Evolutionary conservation across 1,140 invertebrate species (phyloP), one percentile per base, ranked within the genome.

Genomic region (Diachasmimorpha longicaudata): DNA sequence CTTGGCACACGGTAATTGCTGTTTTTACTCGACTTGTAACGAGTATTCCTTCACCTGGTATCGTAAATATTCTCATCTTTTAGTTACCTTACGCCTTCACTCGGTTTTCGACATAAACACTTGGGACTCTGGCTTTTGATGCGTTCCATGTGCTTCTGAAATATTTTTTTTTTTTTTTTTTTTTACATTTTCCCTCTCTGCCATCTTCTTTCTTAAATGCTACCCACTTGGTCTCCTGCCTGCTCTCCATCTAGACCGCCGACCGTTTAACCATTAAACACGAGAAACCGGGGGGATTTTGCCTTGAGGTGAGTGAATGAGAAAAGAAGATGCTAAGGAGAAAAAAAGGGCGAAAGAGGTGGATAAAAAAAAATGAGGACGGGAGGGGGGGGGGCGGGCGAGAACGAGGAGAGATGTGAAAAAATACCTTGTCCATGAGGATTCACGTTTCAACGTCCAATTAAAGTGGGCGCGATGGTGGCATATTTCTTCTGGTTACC

Each of bases 1-100:
- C 72, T 42, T 66, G 48, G 39, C 23, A 63, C 23, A 71, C 36
- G 66, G 72, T 77, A 79, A 79, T 79, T 79, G 75, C 52, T 68
- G 72, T 79, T 79, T 55, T 79, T 77, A 79, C 72, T 63, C 70
- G 76, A 75, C 63, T 73, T 74, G 71, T 75, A 76, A 79, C 69
- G 74, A 76, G 69, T 78, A 69, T 75, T 70, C 72, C 70, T 79
- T 79, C 78, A 74, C 78, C 75, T 79, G 72, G 69, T 58, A 75
- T 74, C 68, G 74, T 70, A 70, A 76, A 71, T 19, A 42, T 73
- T 13, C 72, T 36, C 46, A 44, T 44, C 44, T 69, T 44, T 67
- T 69, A 52, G 66, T 69, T 69, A 67, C 73, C 19, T 55, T 31
- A 25, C 58, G 23, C 23, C 23, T 31, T 63, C 14, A 6, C 48